Percentiles rank a stretch among this genome's conserved stretches.
phyloP scores from a whole-genome alignment of 2,888 invertebrate species.

The Autographa gamma region DNA sequence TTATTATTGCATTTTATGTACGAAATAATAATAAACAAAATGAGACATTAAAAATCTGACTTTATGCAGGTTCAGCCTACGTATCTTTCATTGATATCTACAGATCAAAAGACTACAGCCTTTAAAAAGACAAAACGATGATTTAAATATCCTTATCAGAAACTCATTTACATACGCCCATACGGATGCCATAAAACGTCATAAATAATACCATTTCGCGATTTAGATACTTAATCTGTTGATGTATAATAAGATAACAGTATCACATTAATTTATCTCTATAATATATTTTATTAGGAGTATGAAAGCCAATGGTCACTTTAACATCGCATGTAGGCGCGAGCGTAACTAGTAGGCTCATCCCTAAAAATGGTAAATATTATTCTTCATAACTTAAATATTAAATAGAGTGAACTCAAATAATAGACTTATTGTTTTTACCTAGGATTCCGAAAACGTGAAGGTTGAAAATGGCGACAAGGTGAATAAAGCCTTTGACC shows the following conservation, averaged over 20 bases:
- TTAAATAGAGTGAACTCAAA: neutral
- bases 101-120: neutral
- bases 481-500: constrained; percentile 62
- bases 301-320: constrained; percentile 48
- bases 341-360: constrained; percentile 30
- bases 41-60: no score
- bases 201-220: constrained; percentile 24
- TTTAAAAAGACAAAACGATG: neutral
- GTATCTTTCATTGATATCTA: no score
- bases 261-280: constrained; percentile 54
- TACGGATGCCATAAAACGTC: constrained; percentile 7
- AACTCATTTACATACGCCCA: neutral
- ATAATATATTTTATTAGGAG: constrained; percentile 41
- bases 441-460: constrained; percentile 56
- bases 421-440: neutral
- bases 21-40: no score
- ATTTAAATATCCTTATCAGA: neutral
- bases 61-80: no score
- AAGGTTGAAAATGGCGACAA: constrained; percentile 59
- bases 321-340: constrained; percentile 48
- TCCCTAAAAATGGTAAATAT: constrained; percentile 24
- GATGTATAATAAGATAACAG: constrained; percentile 40
- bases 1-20: no score
- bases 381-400: neutral
- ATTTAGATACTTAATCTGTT: constrained; percentile 50